Conservation (phyloP, 2,797 vertebrate species). For the Urocyon cinereoargenteus region DNA sequence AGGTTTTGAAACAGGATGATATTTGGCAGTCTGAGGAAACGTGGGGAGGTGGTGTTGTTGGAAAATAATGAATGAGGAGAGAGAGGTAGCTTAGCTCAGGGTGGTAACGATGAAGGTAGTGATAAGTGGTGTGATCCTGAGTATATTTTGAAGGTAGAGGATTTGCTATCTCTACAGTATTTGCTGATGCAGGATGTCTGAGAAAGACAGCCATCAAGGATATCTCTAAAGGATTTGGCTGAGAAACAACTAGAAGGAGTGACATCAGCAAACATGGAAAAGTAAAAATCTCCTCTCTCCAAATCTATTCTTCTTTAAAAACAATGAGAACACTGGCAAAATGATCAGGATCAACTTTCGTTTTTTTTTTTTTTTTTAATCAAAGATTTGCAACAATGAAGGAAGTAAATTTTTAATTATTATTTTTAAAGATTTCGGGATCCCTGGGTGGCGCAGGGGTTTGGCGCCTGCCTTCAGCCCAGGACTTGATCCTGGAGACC, state of each 20-base stretch:
- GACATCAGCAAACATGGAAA: slow-evolving; percentile 21
- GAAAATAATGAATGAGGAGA: slow-evolving; percentile 10
- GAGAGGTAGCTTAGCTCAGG: background rate
- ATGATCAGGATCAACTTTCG: background rate
- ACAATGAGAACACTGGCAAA: background rate
- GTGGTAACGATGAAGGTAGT: background rate
- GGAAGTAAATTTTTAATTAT: background rate
- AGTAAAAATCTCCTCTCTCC: background rate
- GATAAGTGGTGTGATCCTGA: background rate
- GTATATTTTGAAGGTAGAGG: background rate
- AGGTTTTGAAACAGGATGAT: background rate
- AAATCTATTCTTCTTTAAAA: background rate
- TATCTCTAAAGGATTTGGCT: background rate
- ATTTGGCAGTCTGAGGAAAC: slow-evolving; percentile 35
- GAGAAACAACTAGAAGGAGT: background rate
- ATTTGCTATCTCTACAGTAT: background rate
- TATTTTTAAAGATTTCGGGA: too few relatives aligned
- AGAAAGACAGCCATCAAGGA: background rate
- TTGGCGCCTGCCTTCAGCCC: too few relatives aligned
- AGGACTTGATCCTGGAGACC: too few relatives aligned
- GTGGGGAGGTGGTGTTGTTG: background rate
- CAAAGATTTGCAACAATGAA: background rate
- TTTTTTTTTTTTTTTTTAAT: background rate
- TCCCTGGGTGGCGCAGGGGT: too few relatives aligned
- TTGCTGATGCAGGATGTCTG: slow-evolving; percentile 3